Percentiles rank a stretch among this genome's conserved stretches.
Conservation (phyloP, 2,888 invertebrate genomes). For the Quadriops clusia region DNA sequence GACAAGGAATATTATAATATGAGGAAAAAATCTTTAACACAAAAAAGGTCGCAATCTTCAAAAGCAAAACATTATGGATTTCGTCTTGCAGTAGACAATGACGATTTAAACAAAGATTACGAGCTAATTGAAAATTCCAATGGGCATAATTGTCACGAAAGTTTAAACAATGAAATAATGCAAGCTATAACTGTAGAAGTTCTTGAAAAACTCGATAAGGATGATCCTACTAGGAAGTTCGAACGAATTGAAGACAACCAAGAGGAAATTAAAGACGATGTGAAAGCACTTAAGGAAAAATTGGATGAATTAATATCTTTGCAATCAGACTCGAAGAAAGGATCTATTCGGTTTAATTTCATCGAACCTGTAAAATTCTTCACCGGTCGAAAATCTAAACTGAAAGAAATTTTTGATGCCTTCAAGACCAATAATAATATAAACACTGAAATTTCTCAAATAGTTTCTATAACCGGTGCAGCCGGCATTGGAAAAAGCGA, state of each 20-base stretch:
- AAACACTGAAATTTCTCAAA: background rate
- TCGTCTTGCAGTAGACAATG: too few species aligned
- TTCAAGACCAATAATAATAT: background rate
- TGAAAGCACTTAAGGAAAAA: background rate
- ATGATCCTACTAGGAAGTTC: too few species aligned
- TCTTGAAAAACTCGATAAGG: too few species aligned
- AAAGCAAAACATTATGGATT: too few species aligned
- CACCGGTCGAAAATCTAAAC: background rate
- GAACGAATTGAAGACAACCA: background rate
- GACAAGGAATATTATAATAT: too few species aligned
- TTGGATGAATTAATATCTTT: background rate
- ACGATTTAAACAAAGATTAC: too few species aligned
- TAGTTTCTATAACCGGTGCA: background rate
- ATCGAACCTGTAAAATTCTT: background rate
- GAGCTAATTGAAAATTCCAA: too few species aligned
- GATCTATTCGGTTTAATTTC: background rate
- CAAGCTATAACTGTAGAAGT: too few species aligned
- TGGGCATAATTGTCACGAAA: too few species aligned
- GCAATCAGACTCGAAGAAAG: background rate
- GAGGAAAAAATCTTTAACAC: too few species aligned
- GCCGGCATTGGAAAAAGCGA: conserved; percentile 1
- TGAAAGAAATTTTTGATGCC: background rate
- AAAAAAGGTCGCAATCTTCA: too few species aligned
- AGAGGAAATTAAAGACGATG: background rate
- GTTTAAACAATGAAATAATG: too few species aligned